Percentiles rank a stretch among this genome's conserved stretches.
Evolutionary conservation across 2,888 invertebrate species (phyloP).

Genomic region (Salpingus planirostris): DNA sequence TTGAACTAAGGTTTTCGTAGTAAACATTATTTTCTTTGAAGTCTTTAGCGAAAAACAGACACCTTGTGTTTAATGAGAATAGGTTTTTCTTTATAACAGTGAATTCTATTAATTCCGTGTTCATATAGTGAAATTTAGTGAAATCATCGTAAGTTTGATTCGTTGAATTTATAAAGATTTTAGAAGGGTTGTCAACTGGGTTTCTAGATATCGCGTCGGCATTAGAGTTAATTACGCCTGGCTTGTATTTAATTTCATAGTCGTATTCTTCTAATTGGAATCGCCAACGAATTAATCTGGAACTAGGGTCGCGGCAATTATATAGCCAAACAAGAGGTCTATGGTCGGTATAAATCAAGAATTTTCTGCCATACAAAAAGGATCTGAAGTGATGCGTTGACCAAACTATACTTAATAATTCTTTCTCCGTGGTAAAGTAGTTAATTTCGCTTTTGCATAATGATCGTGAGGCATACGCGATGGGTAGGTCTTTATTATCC

Average conservation of each 20-base stretch:
- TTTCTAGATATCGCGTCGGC: conserved; percentile 18
- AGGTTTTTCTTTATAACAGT: conserved; percentile 1
- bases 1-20: neutral
- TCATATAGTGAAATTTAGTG: neutral
- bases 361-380: no score
- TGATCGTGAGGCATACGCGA: no score
- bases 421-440: no score
- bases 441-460: no score
- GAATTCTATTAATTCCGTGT: neutral
- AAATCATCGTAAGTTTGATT: neutral
- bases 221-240: no score
- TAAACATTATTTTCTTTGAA: neutral
- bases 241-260: no score
- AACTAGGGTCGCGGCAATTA: conserved; percentile 24
- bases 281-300: conserved; percentile 27
- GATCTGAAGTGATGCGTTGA: no score
- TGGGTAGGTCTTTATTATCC: conserved; percentile 25
- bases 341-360: conserved; percentile 32
- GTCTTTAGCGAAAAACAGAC: neutral
- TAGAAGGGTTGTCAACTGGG: neutral
- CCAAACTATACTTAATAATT: no score
- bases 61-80: neutral
- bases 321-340: conserved; percentile 30
- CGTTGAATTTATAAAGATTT: neutral
- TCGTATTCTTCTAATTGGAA: conserved; percentile 28